These are phyloP conservation scores for Naja naja DNA, from an alignment of 2,113 vertebrate genomes.

Conservation along the genomic window DNA sequence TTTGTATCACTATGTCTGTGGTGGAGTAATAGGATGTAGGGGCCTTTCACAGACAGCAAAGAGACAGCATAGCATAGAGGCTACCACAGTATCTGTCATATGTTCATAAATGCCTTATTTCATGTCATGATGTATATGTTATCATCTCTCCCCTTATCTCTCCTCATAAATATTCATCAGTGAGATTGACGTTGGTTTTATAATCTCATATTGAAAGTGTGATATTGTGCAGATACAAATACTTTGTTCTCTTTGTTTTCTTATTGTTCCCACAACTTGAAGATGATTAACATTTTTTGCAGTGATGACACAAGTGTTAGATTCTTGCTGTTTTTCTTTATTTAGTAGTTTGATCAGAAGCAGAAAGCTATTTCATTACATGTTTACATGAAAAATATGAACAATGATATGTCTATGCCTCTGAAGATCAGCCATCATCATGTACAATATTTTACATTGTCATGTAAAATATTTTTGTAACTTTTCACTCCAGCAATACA, in stretches of 20 bases:
- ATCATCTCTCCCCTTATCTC: neutral
- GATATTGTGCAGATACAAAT: neutral
- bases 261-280: neutral
- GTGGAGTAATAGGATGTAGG: no score
- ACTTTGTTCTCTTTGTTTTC: neutral
- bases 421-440: neutral
- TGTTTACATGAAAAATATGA: neutral
- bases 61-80: no score
- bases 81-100: neutral
- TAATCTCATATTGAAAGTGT: neutral
- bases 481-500: neutral
- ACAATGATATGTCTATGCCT: neutral
- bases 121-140: neutral
- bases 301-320: neutral
- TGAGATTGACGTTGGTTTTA: neutral
- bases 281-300: neutral
- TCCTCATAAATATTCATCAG: neutral
- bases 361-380: neutral
- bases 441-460: neutral
- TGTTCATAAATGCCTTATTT: neutral
- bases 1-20: neutral
- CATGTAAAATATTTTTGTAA: neutral
- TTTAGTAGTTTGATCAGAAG: neutral
- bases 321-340: neutral
- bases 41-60: no score